Evolutionary conservation across 2,888 invertebrate species (phyloP), one percentile per base, ranked within the genome.

Genomic region (Melanargia galathea): DNA sequence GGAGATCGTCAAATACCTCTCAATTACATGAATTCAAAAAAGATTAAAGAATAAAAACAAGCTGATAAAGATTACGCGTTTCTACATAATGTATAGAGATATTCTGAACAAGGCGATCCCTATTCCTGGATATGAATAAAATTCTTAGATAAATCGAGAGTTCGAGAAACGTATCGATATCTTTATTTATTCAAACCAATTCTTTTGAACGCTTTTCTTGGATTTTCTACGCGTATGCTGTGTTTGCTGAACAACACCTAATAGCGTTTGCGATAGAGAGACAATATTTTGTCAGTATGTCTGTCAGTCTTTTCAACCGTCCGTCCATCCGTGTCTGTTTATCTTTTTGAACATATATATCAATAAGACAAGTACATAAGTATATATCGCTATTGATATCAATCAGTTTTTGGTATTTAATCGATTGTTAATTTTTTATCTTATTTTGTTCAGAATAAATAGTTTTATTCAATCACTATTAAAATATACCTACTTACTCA

Each of bases 101-200:
- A 80, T 77, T 83, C 79, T 79, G 81, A 81, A 83, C 79, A 80
- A 78, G 30, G 30, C 30, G 81, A 82, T 79, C 82, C 82, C 82
- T 83, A 79, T 77, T 79, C 75, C 71, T 80, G 81, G 81, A 84
- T 86, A 87, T 87, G 87, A 87, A 88, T 86, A 88, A 85, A 87
- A 84, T 84, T 87, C 84, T 83, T 81, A 83, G 80, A 86, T 83
- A 87, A 88, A 87, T 87, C 87, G 87, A 80, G 86, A 86, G 83
- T 86, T 86, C 82, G 83, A 83, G 81, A 84, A 87, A 86, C 87
- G 86, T 88, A 88, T 87, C 87, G 83, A 88, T 89, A 86, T 86
- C 87, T 85, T 87, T 88, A 88, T 87, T 87, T 87, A 87, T 89
- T 87, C 86, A 87, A 86, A 85, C 84, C 85, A 84, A 85, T 79